These are phyloP conservation scores for Sula dactylatra DNA, from an alignment of 2,113 vertebrate genomes.

Conservation along the genomic window DNA sequence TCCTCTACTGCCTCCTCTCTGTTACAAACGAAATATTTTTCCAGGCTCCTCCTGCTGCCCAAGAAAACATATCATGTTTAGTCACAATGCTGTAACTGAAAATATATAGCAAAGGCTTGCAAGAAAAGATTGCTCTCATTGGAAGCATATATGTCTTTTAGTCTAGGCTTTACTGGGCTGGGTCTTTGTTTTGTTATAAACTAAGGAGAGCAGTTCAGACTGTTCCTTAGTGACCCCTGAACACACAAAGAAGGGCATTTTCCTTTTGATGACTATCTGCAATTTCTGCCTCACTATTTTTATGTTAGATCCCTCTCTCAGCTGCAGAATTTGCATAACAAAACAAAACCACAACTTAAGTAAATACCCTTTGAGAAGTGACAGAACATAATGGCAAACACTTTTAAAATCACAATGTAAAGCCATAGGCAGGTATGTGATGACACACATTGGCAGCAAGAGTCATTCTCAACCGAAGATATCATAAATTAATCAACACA, in stretches of 20 bases:
- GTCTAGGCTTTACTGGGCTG: neutral
- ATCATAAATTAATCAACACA: neutral
- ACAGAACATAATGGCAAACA: neutral
- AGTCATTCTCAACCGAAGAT: neutral
- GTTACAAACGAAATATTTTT: neutral
- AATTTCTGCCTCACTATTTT: neutral
- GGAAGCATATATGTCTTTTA: neutral
- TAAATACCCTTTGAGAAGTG: neutral
- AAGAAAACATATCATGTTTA: neutral
- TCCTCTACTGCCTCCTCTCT: neutral
- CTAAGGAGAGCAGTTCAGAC: neutral
- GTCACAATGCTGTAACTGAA: neutral
- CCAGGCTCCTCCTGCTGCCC: neutral
- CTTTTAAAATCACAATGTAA: neutral
- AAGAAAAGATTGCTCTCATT: neutral
- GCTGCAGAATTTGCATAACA: constrained; percentile 21
- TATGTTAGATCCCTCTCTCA: neutral
- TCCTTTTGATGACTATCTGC: neutral
- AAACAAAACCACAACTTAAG: neutral
- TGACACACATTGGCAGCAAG: neutral
- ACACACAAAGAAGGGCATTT: neutral
- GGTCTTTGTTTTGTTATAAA: neutral
- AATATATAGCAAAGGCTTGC: neutral
- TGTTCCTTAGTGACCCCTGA: neutral
- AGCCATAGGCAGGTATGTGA: neutral